These are phyloP conservation scores for Epirrhoe tristata DNA, from an alignment of 2,888 invertebrate genomes.

Conservation along the genomic window DNA sequence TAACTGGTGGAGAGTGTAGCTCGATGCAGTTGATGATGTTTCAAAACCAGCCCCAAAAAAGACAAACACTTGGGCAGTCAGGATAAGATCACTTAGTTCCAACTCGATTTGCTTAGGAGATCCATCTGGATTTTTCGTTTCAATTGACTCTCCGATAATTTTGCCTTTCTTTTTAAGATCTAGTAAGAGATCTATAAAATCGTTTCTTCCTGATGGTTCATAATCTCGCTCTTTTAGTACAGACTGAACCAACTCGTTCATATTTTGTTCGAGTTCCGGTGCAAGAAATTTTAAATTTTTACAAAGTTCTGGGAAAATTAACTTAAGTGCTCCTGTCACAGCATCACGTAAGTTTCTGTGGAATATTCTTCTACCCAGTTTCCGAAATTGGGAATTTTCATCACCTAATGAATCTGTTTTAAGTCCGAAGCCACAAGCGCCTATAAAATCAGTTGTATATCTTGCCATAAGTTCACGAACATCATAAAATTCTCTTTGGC, in stretches of 20 bases:
- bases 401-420: slow-evolving; percentile 60
- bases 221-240: slow-evolving; percentile 60
- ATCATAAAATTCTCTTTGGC: slow-evolving; percentile 40
- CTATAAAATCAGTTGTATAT: slow-evolving; percentile 66
- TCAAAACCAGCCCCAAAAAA: slow-evolving; percentile 68
- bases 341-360: slow-evolving; percentile 42
- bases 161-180: slow-evolving; percentile 57
- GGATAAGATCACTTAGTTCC: slow-evolving; percentile 56
- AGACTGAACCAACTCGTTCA: slow-evolving; percentile 54
- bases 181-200: slow-evolving; percentile 62
- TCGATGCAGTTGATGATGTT: slow-evolving; percentile 64
- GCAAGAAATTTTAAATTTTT: slow-evolving; percentile 50
- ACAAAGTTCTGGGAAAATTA: slow-evolving; percentile 54
- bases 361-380: slow-evolving; percentile 60
- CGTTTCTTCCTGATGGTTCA: slow-evolving; percentile 57
- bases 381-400: slow-evolving; percentile 59
- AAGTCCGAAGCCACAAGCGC: slow-evolving; percentile 65
- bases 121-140: slow-evolving; percentile 54
- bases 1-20: slow-evolving; percentile 63
- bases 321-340: slow-evolving; percentile 50
- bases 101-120: slow-evolving; percentile 48
- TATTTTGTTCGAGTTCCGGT: slow-evolving; percentile 50
- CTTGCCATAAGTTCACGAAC: slow-evolving; percentile 67
- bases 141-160: slow-evolving; percentile 59
- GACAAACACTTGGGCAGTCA: slow-evolving; percentile 60